These are phyloP conservation scores for Chrysochloris asiatica DNA, from an alignment of 2,113 vertebrate species.

Conservation along the genomic window DNA sequence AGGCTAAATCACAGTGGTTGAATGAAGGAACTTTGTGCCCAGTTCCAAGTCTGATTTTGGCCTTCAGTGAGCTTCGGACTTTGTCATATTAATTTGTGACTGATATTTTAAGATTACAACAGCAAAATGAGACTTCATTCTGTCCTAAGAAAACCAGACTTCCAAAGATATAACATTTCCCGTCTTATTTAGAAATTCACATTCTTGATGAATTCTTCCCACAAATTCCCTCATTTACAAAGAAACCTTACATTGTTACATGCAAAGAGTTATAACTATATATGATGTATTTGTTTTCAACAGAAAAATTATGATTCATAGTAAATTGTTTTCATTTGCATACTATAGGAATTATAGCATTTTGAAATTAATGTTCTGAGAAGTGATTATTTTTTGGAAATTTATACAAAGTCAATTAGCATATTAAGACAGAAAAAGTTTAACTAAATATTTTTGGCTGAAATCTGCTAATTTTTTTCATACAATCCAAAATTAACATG, in stretches of 20 bases:
- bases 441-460: background rate
- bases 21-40: too few species aligned
- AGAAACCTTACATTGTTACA: background rate
- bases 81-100: too few species aligned
- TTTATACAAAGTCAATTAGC: background rate
- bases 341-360: background rate
- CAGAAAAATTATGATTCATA: background rate
- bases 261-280: background rate
- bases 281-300: background rate
- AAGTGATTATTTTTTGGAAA: background rate
- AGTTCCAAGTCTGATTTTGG: too few species aligned
- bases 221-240: background rate
- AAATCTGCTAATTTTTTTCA: background rate
- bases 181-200: background rate
- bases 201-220: background rate
- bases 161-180: background rate
- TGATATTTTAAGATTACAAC: background rate
- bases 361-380: background rate
- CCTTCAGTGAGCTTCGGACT: too few species aligned
- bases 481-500: background rate
- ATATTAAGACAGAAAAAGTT: background rate
- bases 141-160: background rate
- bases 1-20: too few species aligned
- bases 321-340: background rate
- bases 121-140: background rate